Evolutionary conservation across 1,140 invertebrate genomes (phyloP).

Genomic region (Aphis gossypii): DNA sequence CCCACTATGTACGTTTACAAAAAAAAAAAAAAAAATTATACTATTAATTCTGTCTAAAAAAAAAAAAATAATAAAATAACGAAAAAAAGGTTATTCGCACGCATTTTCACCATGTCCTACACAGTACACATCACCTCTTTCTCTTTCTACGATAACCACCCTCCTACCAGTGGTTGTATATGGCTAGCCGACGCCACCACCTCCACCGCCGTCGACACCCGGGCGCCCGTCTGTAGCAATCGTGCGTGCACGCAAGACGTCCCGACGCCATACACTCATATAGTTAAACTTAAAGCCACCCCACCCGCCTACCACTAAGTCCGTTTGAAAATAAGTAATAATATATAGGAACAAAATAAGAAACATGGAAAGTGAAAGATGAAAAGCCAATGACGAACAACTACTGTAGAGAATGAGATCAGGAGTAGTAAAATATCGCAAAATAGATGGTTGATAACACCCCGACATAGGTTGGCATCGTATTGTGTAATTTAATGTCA

Average conservation of each 20-base stretch:
- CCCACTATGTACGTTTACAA: not conserved
- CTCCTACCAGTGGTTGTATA: not conserved
- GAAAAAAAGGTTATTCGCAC: slow-evolving; percentile 52
- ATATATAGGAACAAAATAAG: not conserved
- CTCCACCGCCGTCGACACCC: not conserved
- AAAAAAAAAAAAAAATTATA: slow-evolving; percentile 31
- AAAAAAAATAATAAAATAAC: not conserved
- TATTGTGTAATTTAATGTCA: not conserved
- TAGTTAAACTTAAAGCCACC: not conserved
- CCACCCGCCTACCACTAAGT: not conserved
- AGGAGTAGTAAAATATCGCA: not conserved
- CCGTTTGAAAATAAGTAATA: not conserved
- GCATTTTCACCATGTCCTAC: slow-evolving; percentile 21
- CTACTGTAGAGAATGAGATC: not conserved
- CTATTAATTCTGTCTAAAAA: slow-evolving; percentile 27
- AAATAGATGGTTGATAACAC: not conserved
- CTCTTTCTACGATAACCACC: not conserved
- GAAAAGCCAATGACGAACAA: not conserved
- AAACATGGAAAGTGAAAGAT: not conserved
- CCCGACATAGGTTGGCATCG: too few relatives aligned
- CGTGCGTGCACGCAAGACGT: slow-evolving; percentile 22
- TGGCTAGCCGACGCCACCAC: not conserved
- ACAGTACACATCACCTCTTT: not conserved
- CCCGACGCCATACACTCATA: not conserved
- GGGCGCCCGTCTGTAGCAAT: slow-evolving; percentile 18